Evolutionary conservation across 2,888 invertebrate species (phyloP).

Genomic region (Polyommatus icarus): DNA sequence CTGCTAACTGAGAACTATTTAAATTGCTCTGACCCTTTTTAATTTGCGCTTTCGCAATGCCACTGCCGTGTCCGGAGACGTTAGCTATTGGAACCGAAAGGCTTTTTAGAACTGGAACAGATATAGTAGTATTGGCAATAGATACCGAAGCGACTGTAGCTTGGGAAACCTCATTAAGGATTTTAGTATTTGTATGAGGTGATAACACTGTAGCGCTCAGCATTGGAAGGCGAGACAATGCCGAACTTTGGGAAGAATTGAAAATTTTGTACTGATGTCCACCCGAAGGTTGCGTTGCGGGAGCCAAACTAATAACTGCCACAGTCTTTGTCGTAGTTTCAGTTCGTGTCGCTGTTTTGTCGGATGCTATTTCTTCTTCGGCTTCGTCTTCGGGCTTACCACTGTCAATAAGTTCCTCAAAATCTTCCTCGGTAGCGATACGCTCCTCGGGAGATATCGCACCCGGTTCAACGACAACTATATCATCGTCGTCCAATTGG

Average conservation of each 20-base stretch:
- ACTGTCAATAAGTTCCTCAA: slow-evolving; percentile 83
- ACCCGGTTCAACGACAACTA: slow-evolving; percentile 82
- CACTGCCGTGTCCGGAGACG: slow-evolving; percentile 51
- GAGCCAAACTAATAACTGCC: slow-evolving; percentile 73
- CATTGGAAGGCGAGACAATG: slow-evolving; percentile 64
- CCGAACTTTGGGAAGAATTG: slow-evolving; percentile 54
- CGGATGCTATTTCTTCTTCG: slow-evolving; percentile 56
- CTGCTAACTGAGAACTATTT: slow-evolving; percentile 59
- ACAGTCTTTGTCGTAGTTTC: slow-evolving; percentile 79
- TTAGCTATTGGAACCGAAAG: slow-evolving; percentile 64
- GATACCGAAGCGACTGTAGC: slow-evolving; percentile 80
- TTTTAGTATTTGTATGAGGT: slow-evolving; percentile 70
- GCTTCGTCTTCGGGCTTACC: slow-evolving; percentile 79
- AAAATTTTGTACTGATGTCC: slow-evolving; percentile 73
- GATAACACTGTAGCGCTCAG: slow-evolving; percentile 62
- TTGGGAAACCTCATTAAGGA: slow-evolving; percentile 79
- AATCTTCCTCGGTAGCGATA: slow-evolving; percentile 83
- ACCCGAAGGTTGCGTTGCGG: slow-evolving; percentile 64
- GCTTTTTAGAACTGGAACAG: slow-evolving; percentile 72
- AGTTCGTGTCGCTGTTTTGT: slow-evolving; percentile 71
- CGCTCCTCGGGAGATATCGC: slow-evolving; percentile 83
- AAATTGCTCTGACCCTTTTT: slow-evolving; percentile 66
- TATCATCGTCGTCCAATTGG: slow-evolving; percentile 80
- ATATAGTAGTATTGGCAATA: slow-evolving; percentile 76
- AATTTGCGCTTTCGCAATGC: slow-evolving; percentile 54